Conservation (phyloP, 2,797 vertebrate genomes). For the Pagetopsis macropterus region DNA sequence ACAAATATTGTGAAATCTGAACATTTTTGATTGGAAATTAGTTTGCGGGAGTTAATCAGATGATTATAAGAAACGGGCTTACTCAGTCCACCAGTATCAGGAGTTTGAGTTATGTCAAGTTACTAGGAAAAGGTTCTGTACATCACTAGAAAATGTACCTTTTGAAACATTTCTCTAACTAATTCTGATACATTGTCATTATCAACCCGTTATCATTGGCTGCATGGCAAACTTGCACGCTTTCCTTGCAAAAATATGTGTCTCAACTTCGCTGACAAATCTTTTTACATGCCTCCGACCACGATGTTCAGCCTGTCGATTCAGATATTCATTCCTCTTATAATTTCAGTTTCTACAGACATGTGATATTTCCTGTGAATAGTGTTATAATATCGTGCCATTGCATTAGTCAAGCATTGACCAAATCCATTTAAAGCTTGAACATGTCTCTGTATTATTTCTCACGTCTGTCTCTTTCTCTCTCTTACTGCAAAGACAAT, state of each 20-base stretch:
- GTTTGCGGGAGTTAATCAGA: background rate
- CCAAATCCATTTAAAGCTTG: background rate
- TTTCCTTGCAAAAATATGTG: constrained; percentile 40
- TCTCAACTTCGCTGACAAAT: constrained; percentile 27
- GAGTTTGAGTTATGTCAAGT: constrained; percentile 65
- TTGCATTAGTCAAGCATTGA: constrained; percentile 16
- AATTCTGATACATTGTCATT: constrained; percentile 47
- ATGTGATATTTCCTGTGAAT: constrained; percentile 12
- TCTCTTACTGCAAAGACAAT: constrained; percentile 58
- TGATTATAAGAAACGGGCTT: constrained; percentile 40
- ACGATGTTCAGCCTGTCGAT: constrained; percentile 30
- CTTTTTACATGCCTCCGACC: constrained; percentile 32
- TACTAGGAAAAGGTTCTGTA: constrained; percentile 39
- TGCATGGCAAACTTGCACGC: constrained; percentile 80
- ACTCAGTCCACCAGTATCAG: constrained; percentile 23
- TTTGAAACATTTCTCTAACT: constrained; percentile 45
- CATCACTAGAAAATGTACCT: constrained; percentile 36
- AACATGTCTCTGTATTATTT: constrained; percentile 24
- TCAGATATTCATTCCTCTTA: constrained; percentile 15
- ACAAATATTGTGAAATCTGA: background rate
- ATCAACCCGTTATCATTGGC: constrained; percentile 55
- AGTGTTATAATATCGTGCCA: constrained; percentile 2
- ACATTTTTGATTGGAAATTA: background rate
- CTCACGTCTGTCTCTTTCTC: constrained; percentile 49
- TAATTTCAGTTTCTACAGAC: constrained; percentile 14